phyloP scores from a whole-genome alignment of 2,888 invertebrate genomes.

The Operophtera brumata region DNA sequence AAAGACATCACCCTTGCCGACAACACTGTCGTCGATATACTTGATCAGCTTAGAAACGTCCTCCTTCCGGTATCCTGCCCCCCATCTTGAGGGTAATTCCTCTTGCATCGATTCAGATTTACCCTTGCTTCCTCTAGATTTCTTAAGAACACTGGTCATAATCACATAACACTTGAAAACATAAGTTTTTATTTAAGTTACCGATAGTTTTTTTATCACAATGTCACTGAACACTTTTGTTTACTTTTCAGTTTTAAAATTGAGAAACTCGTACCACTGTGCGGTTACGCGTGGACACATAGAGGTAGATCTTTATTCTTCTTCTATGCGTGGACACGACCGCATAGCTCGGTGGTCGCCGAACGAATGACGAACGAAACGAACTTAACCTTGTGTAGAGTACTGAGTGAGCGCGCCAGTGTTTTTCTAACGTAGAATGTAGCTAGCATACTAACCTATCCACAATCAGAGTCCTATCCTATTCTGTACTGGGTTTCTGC shows the following conservation, averaged over 20 bases:
- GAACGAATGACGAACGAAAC: slow-evolving; percentile 30
- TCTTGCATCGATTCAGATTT: slow-evolving; percentile 80
- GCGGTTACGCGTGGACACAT: slow-evolving; percentile 15
- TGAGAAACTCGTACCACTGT: slow-evolving; percentile 19
- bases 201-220: slow-evolving; percentile 27
- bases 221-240: slow-evolving; percentile 37
- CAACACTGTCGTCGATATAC: slow-evolving; percentile 89
- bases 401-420: slow-evolving; percentile 15
- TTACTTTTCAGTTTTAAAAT: slow-evolving; percentile 19
- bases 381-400: slow-evolving; percentile 33
- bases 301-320: no score
- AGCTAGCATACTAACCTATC: neutral
- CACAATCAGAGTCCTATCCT: slow-evolving; percentile 1
- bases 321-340: slow-evolving; percentile 19
- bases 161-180: slow-evolving; percentile 63
- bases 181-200: slow-evolving; percentile 14
- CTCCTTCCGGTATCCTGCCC: slow-evolving; percentile 73
- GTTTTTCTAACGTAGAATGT: slow-evolving; percentile 4
- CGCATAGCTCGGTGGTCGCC: slow-evolving; percentile 19
- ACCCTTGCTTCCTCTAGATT: slow-evolving; percentile 72
- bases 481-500: neutral
- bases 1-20: slow-evolving; percentile 90
- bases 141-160: slow-evolving; percentile 79
- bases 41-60: slow-evolving; percentile 86
- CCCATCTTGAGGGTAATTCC: slow-evolving; percentile 71